Percentiles rank a stretch among this genome's conserved stretches.
Evolutionary conservation across 2,797 vertebrate species (phyloP).

Genomic region (Tarsius wallacei): DNA sequence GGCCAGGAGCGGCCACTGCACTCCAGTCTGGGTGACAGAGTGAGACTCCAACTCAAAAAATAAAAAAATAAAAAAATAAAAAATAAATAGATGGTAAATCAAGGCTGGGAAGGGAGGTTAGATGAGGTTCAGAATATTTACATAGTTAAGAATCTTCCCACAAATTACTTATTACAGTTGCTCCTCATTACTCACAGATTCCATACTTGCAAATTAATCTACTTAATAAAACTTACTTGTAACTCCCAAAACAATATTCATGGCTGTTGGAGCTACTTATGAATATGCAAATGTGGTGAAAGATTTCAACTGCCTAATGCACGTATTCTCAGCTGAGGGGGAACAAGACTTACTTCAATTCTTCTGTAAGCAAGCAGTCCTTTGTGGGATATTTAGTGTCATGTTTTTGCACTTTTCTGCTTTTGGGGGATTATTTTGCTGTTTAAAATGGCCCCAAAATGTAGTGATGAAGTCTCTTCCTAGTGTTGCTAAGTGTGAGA

Average conservation of each 20-base stretch:
- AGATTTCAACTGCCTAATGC: neutral
- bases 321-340: neutral
- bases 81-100: neutral
- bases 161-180: neutral
- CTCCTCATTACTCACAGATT: neutral
- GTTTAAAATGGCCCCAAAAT: neutral
- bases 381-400: neutral
- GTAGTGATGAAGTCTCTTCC: neutral
- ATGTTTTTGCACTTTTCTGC: neutral
- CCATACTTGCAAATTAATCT: neutral
- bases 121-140: neutral
- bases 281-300: neutral
- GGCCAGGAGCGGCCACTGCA: too few relatives aligned
- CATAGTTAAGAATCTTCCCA: neutral
- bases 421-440: constrained; percentile 13
- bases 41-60: too few relatives aligned
- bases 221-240: neutral
- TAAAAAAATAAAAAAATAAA: too few relatives aligned
- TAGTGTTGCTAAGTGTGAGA: neutral
- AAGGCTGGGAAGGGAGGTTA: neutral
- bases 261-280: neutral
- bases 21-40: too few relatives aligned
- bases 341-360: neutral
- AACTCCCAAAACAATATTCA: neutral
- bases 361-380: neutral